phyloP scores from a whole-genome alignment of 2,113 vertebrate genomes.

The Vireo altiloquus region DNA sequence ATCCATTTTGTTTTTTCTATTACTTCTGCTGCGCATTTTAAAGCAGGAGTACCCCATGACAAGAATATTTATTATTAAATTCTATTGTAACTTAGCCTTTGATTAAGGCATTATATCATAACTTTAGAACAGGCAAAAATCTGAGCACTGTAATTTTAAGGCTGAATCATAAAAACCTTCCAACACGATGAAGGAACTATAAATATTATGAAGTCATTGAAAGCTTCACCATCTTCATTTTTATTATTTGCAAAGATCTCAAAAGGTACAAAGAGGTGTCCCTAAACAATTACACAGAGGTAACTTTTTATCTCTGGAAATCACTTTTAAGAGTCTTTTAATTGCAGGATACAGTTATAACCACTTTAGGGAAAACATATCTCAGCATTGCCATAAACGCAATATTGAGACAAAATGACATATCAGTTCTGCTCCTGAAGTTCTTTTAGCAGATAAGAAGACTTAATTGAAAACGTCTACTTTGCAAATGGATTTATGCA shows the following conservation, averaged over 20 bases:
- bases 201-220: conserved; percentile 13
- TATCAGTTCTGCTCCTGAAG: background rate
- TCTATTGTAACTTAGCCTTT: background rate
- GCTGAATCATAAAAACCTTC: conserved; percentile 30
- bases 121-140: background rate
- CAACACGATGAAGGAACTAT: background rate
- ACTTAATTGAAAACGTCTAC: background rate
- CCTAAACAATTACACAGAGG: background rate
- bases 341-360: background rate
- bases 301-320: background rate
- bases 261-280: background rate
- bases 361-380: background rate
- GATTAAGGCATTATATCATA: conserved; percentile 19
- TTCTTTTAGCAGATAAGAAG: background rate
- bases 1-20: background rate
- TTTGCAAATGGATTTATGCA: background rate
- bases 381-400: background rate
- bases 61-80: conserved; percentile 4
- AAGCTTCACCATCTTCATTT: background rate
- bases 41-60: background rate
- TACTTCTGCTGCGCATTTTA: background rate
- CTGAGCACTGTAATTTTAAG: conserved; percentile 12
- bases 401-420: background rate
- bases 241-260: background rate
- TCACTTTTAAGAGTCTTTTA: background rate